Conservation (phyloP, 2,888 invertebrate genomes). For the Lasioglossum villosulum region DNA sequence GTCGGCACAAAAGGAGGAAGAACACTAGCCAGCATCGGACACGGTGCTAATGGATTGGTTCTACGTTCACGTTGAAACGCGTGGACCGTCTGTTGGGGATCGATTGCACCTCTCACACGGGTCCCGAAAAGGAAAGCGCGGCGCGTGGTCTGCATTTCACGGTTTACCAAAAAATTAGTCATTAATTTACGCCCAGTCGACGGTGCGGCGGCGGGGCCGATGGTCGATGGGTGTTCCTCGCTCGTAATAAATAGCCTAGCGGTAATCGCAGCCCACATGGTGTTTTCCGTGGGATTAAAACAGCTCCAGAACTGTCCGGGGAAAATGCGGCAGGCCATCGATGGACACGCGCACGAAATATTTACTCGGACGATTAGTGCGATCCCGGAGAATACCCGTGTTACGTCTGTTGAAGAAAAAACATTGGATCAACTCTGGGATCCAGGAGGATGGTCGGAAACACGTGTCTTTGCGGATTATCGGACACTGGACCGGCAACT, state of each 20-base stretch:
- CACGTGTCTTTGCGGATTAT: slow-evolving; percentile 71
- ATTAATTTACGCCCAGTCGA: slow-evolving; percentile 76
- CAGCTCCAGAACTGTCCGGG: slow-evolving; percentile 41
- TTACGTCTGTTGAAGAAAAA: slow-evolving; percentile 9
- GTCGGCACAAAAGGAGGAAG: slow-evolving; percentile 25
- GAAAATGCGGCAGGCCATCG: slow-evolving; percentile 30
- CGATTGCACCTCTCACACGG: slow-evolving; percentile 52
- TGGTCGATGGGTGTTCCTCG: slow-evolving; percentile 53
- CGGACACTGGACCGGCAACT: slow-evolving; percentile 50
- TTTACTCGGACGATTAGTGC: slow-evolving; percentile 22
- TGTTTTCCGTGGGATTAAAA: slow-evolving; percentile 65
- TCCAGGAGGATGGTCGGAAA: slow-evolving; percentile 31
- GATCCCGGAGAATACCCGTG: slow-evolving; percentile 5
- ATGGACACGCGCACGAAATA: slow-evolving; percentile 16
- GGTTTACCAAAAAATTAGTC: slow-evolving; percentile 80
- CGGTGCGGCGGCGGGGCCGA: slow-evolving; percentile 27
- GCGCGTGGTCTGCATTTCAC: slow-evolving; percentile 80
- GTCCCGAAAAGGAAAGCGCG: slow-evolving; percentile 60
- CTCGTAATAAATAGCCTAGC: slow-evolving; percentile 64
- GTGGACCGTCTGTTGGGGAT: slow-evolving; percentile 79
- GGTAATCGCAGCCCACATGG: slow-evolving; percentile 70
- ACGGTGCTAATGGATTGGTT: slow-evolving; percentile 79
- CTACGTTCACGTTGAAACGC: slow-evolving; percentile 68
- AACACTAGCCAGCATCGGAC: slow-evolving; percentile 62
- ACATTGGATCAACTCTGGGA: slow-evolving; percentile 12